A percentile compares a stretch with the other conserved stretches of the same genome.
These are phyloP conservation scores for Acrobasis suavella DNA, from an alignment of 2,888 invertebrate species.

Conservation along the genomic window DNA sequence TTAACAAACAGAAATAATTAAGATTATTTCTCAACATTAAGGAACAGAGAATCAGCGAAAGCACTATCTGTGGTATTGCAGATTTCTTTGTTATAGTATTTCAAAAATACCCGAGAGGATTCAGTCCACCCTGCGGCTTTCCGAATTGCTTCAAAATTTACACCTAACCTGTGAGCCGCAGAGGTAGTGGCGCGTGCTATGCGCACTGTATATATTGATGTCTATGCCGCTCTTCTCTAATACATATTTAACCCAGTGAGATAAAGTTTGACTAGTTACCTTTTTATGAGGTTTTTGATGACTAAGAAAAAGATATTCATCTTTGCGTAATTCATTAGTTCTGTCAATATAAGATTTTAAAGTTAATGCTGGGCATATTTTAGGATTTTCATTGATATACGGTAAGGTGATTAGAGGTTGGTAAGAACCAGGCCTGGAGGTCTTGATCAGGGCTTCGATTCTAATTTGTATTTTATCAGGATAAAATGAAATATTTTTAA, in stretches of 20 bases:
- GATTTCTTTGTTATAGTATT: conserved; percentile 4
- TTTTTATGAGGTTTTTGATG: conserved; percentile 9
- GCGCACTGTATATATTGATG: conserved; percentile 26
- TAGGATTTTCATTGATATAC: not conserved
- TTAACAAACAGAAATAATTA: no score
- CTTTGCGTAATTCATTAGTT: conserved; percentile 14
- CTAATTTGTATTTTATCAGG: not conserved
- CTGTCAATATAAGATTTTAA: conserved; percentile 18
- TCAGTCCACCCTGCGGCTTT: conserved; percentile 18
- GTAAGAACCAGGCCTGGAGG: conserved; percentile 22
- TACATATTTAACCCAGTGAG: conserved; percentile 28
- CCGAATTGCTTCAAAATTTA: conserved; percentile 17
- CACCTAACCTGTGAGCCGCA: conserved; percentile 16
- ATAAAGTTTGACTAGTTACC: conserved; percentile 25
- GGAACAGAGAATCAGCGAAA: not conserved
- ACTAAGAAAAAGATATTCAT: conserved; percentile 18
- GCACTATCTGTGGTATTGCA: not conserved
- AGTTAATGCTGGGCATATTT: conserved; percentile 16
- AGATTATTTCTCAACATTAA: no score
- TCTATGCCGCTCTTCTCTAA: conserved; percentile 30
- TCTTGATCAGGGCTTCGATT: conserved; percentile 29
- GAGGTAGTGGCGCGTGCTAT: conserved; percentile 32
- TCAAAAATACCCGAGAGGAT: not conserved
- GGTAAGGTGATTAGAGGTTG: conserved; percentile 18
- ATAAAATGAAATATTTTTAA: conserved; percentile 11